phyloP scores from a whole-genome alignment of 2,113 vertebrate genomes.

The Ictalurus punctatus region DNA sequence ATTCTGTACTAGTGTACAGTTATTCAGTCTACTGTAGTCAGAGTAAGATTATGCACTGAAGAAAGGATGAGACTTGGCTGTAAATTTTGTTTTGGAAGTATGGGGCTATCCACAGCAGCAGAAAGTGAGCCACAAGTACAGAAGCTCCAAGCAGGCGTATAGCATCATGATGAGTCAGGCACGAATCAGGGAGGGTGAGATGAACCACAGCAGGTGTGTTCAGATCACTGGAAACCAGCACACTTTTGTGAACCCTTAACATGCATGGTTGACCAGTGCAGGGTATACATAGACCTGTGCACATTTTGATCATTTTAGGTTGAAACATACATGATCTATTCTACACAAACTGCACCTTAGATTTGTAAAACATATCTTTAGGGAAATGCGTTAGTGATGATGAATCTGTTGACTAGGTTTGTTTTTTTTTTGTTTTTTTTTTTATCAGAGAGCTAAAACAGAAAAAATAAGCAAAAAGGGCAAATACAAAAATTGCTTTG shows the following conservation, averaged over 20 bases:
- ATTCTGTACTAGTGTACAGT: no score
- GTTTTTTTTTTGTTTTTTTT: no score
- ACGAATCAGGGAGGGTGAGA: background rate
- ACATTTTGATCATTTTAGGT: background rate
- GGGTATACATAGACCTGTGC: background rate
- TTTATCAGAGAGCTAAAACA: background rate
- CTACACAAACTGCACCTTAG: background rate
- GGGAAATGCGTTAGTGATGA: background rate
- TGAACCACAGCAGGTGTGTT: background rate
- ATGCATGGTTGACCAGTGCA: background rate
- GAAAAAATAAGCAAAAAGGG: background rate
- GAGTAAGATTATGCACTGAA: background rate
- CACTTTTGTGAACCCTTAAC: background rate
- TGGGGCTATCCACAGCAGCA: background rate
- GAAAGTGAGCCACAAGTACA: background rate
- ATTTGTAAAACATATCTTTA: no score
- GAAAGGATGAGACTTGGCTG: background rate
- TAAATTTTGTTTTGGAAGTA: background rate
- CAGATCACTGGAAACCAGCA: no score
- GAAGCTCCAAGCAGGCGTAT: background rate
- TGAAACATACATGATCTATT: background rate
- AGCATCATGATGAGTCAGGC: background rate
- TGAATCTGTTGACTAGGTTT: no score
- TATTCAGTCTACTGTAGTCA: background rate
- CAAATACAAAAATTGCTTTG: background rate